Conservation (phyloP, 2,888 invertebrate genomes). For the Hipparchia sbordonii region DNA sequence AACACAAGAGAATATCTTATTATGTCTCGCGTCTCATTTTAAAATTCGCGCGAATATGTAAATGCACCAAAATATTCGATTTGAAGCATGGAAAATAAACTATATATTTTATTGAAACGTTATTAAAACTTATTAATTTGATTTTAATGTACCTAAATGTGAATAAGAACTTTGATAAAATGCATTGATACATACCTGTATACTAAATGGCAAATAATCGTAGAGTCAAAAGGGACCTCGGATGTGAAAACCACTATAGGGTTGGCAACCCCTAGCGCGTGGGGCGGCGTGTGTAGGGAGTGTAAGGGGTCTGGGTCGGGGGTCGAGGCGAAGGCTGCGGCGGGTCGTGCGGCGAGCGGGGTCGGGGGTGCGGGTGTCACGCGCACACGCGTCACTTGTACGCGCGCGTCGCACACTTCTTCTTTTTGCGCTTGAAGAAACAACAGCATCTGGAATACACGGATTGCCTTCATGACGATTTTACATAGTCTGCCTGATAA, state of each 20-base stretch:
- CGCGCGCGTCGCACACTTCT: constrained; percentile 93
- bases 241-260: neutral
- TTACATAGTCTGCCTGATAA: constrained; percentile 78
- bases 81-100: neutral
- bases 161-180: too few species aligned
- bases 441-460: constrained; percentile 96
- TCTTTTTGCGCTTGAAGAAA: constrained; percentile 99
- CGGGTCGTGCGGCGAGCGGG: constrained; percentile 37
- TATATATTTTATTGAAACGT: too few species aligned
- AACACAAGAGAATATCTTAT: too few species aligned
- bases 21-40: too few species aligned
- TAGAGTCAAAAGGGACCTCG: neutral
- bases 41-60: too few species aligned
- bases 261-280: constrained; percentile 20
- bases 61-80: neutral
- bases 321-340: constrained; percentile 7
- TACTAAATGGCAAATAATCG: neutral
- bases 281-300: constrained; percentile 2
- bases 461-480: constrained; percentile 81
- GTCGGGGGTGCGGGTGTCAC: constrained; percentile 50
- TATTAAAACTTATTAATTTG: too few species aligned
- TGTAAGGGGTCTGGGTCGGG: neutral
- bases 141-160: too few species aligned
- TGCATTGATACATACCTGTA: too few species aligned
- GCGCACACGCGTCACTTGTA: constrained; percentile 91